These are phyloP conservation scores for Vireo griseus DNA, from an alignment of 2,797 vertebrate species.

Conservation along the genomic window DNA sequence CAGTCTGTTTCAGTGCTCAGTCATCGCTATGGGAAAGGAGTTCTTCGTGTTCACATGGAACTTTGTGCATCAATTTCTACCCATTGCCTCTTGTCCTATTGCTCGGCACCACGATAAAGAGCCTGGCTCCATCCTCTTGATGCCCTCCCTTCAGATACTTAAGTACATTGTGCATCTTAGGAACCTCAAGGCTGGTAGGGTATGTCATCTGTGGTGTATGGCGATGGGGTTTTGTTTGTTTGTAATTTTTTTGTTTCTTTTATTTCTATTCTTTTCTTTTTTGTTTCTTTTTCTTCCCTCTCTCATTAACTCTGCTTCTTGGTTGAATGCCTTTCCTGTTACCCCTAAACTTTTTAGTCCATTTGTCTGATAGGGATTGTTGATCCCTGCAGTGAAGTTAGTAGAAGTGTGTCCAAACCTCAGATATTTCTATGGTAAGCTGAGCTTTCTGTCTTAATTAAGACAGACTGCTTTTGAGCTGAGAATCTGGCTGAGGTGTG, in stretches of 20 bases:
- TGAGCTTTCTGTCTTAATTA: neutral
- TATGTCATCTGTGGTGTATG: neutral
- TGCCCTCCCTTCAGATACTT: neutral
- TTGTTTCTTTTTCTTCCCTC: neutral
- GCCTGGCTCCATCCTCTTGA: neutral
- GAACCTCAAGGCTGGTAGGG: neutral
- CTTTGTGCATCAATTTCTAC: neutral
- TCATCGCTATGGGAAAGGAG: neutral
- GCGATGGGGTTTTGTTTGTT: fast-evolving
- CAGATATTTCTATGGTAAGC: neutral
- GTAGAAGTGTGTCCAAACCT: neutral
- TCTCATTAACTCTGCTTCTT: neutral
- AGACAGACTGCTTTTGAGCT: neutral
- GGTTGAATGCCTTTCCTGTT: neutral
- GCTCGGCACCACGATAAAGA: fast-evolving
- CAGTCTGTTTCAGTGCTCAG: neutral
- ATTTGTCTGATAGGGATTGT: neutral
- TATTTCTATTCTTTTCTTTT: neutral
- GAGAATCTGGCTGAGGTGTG: neutral
- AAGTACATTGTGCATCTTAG: neutral
- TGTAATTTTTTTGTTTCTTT: fast-evolving
- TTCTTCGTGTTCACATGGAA: neutral
- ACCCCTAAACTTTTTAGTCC: neutral
- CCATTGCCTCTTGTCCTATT: neutral
- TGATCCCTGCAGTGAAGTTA: neutral